Evolutionary conservation across 2,113 vertebrate species (phyloP).

Genomic region (Chrysochloris asiatica): DNA sequence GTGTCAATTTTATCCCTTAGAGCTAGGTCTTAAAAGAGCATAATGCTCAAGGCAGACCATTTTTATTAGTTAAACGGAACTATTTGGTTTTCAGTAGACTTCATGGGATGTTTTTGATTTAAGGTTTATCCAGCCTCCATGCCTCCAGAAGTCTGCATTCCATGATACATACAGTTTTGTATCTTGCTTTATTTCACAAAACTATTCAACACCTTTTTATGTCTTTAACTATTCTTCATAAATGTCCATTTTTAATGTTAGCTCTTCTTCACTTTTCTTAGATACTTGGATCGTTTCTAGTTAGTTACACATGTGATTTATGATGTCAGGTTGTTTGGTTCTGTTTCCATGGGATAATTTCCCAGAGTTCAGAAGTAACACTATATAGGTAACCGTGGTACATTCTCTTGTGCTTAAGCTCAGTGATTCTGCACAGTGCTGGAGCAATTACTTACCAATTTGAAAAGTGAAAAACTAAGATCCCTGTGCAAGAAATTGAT

Average conservation of each 20-base stretch:
- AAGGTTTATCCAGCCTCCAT: not conserved
- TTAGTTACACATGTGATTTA: not conserved
- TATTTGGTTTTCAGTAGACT: not conserved
- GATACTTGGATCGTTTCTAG: not conserved
- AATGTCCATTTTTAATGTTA: not conserved
- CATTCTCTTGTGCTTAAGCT: not conserved
- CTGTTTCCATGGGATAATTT: not conserved
- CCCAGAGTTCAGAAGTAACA: constrained; percentile 11
- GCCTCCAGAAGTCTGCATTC: not conserved
- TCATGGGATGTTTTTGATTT: not conserved
- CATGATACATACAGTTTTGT: not conserved
- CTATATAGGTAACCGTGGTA: not conserved
- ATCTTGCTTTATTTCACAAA: not conserved
- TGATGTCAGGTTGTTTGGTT: too few species aligned
- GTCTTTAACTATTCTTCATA: constrained; percentile 16
- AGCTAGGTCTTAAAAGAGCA: not conserved
- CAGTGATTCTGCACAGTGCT: not conserved
- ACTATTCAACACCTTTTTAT: not conserved
- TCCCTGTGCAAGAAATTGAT: too few species aligned
- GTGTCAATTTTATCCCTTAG: not conserved
- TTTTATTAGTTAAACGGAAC: not conserved
- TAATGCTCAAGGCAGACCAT: not conserved
- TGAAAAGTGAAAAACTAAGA: too few species aligned
- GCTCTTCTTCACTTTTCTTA: too few species aligned
- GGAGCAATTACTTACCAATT: not conserved